These are phyloP conservation scores for Xanthorhoe designata DNA, from an alignment of 2,888 invertebrate species.

Conservation along the genomic window DNA sequence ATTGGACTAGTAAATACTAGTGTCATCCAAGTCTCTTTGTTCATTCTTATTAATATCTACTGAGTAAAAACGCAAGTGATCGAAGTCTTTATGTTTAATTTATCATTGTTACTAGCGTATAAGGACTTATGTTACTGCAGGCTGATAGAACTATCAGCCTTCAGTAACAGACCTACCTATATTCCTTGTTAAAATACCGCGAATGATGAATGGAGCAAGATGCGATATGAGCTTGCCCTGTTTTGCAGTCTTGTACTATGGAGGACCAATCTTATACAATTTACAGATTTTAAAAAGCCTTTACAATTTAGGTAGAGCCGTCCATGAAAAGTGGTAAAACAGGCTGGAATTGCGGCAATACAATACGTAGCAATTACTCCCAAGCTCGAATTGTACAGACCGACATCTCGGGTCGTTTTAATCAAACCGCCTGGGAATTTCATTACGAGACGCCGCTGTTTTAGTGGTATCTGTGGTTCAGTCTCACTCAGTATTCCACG, in stretches of 20 bases:
- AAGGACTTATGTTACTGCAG: no score
- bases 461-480: conserved; percentile 38
- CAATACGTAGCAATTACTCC: conserved; percentile 39
- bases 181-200: no score
- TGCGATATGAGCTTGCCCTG: no score
- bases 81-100: no score
- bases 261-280: neutral
- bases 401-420: conserved; percentile 52
- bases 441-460: conserved; percentile 60
- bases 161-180: no score
- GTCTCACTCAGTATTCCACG: conserved; percentile 19
- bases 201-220: no score
- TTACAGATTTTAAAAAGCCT: conserved; percentile 3
- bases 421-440: conserved; percentile 63
- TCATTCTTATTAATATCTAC: no score
- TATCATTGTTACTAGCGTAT: no score
- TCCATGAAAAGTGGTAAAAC: conserved; percentile 30
- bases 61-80: no score
- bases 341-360: conserved; percentile 30
- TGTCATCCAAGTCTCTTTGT: no score
- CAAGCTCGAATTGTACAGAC: conserved; percentile 36
- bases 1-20: no score
- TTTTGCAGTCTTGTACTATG: neutral
- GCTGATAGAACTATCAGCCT: no score
- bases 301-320: conserved; percentile 5